These are phyloP conservation scores for Astreopora myriophthalma DNA, from an alignment of 64 coral and sea anemone species.

Conservation along the genomic window DNA sequence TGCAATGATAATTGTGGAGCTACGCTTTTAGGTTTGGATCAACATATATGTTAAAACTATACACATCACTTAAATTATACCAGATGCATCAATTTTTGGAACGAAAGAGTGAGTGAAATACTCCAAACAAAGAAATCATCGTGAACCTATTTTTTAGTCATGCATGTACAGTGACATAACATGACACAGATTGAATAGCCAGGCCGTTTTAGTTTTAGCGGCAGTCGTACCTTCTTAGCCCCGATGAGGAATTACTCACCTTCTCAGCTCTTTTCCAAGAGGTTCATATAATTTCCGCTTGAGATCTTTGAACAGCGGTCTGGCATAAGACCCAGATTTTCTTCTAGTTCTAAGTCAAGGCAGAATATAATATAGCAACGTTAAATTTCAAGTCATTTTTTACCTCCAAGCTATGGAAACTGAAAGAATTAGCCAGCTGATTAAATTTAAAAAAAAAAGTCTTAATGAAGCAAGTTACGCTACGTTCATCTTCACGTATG, in stretches of 20 bases:
- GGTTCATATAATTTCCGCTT: background rate
- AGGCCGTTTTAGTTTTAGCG: background rate
- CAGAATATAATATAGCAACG: background rate
- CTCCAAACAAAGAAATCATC: too few relatives aligned
- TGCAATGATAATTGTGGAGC: too few relatives aligned
- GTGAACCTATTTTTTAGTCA: too few relatives aligned
- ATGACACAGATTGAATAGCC: too few relatives aligned
- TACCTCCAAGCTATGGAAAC: background rate
- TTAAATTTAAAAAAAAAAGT: background rate
- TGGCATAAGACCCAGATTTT: background rate
- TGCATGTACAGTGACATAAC: too few relatives aligned
- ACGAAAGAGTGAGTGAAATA: too few relatives aligned
- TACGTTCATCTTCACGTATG: too few relatives aligned
- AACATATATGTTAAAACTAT: too few relatives aligned
- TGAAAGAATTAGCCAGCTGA: background rate
- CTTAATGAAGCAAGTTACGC: background rate
- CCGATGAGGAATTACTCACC: background rate
- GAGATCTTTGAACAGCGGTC: background rate
- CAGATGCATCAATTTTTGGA: too few relatives aligned
- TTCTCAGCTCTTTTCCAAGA: background rate
- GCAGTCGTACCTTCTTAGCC: background rate
- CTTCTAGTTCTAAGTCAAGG: background rate
- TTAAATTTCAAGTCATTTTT: background rate
- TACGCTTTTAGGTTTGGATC: too few relatives aligned
- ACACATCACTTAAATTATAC: too few relatives aligned